phyloP scores from a whole-genome alignment of 2,797 vertebrate genomes.

The Lagodon rhomboides region DNA sequence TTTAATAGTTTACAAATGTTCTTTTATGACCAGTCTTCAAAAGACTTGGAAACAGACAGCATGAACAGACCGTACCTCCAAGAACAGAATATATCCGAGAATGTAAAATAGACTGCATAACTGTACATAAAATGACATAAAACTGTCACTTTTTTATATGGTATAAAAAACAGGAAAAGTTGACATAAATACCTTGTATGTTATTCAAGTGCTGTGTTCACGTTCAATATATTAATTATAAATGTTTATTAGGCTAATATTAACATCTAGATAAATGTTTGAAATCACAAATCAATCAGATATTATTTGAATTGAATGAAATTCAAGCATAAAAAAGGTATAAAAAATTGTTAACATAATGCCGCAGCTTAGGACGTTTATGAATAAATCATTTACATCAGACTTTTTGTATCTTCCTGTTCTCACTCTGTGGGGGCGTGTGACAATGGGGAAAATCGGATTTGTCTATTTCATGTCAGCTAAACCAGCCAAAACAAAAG shows the following conservation, averaged over 20 bases:
- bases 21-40: slow-evolving; percentile 7
- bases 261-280: slow-evolving; percentile 17
- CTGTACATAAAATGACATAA: slow-evolving; percentile 37
- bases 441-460: not conserved
- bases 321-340: slow-evolving; percentile 3
- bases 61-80: not conserved
- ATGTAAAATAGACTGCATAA: slow-evolving; percentile 24
- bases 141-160: slow-evolving; percentile 38
- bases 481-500: not conserved
- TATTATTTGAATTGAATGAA: slow-evolving; percentile 8
- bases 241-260: slow-evolving; percentile 6
- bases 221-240: slow-evolving; percentile 34
- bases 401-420: not conserved
- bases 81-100: not conserved
- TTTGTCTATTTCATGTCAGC: not conserved
- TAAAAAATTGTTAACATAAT: not conserved
- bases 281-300: not conserved
- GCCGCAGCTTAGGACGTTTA: not conserved
- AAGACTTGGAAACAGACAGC: not conserved
- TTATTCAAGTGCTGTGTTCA: not conserved
- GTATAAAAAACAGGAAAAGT: slow-evolving; percentile 11
- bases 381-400: slow-evolving; percentile 1
- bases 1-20: slow-evolving; percentile 4
- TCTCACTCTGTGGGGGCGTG: not conserved
- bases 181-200: slow-evolving; percentile 29